phyloP scores from a whole-genome alignment of 2,888 invertebrate genomes.

The Epinotia ramella region DNA sequence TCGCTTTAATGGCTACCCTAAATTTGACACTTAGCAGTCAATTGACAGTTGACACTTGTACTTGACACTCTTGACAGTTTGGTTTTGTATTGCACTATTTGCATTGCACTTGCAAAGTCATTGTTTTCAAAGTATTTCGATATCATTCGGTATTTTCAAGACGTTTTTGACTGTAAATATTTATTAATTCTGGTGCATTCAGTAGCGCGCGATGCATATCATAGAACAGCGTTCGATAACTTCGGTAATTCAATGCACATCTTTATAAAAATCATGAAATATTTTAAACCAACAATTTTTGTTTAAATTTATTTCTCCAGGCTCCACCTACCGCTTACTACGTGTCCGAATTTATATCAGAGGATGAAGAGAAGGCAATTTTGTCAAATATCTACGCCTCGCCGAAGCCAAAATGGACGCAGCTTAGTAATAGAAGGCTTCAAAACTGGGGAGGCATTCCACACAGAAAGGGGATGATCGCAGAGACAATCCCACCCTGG shows the following conservation, averaged over 20 bases:
- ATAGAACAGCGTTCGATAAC: slow-evolving; percentile 8
- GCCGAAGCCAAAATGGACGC: slow-evolving; percentile 98
- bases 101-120: neutral
- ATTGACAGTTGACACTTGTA: no score
- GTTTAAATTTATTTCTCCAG: slow-evolving; percentile 57
- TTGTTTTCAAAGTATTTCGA: neutral
- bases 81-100: neutral
- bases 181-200: neutral
- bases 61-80: neutral
- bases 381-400: slow-evolving; percentile 90
- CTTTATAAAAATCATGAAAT: neutral
- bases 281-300: neutral
- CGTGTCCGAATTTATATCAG: slow-evolving; percentile 94
- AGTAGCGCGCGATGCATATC: neutral
- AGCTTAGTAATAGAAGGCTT: slow-evolving; percentile 94
- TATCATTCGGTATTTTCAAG: neutral
- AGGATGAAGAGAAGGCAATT: slow-evolving; percentile 89
- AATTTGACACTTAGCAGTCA: neutral
- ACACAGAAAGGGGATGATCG: slow-evolving; percentile 96
- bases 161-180: neutral
- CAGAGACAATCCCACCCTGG: slow-evolving; percentile 95
- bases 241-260: slow-evolving; percentile 4
- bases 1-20: neutral
- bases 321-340: slow-evolving; percentile 89
- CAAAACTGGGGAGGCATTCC: slow-evolving; percentile 99